Conservation (phyloP, 1,140 invertebrate genomes). For the Acromyrmex echinatior region DNA sequence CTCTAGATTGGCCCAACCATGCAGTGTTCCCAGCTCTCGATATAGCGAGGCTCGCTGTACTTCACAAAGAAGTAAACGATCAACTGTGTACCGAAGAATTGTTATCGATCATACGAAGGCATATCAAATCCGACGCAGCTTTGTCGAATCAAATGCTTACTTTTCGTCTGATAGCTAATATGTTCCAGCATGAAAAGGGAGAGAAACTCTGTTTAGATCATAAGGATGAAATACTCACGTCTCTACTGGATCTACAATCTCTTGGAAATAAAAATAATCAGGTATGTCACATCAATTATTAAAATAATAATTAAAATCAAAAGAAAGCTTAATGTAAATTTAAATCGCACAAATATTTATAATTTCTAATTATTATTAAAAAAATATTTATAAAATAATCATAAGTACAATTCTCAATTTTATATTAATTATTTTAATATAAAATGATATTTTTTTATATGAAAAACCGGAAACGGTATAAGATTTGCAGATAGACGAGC, state of each 20-base stretch:
- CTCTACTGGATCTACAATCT: constrained; percentile 86
- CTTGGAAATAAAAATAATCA: constrained; percentile 90
- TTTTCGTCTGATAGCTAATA: constrained; percentile 92
- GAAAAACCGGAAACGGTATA: neutral
- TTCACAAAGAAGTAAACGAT: constrained; percentile 89
- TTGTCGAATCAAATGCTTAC: constrained; percentile 93
- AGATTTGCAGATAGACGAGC: constrained; percentile 11
- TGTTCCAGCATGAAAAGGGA: constrained; percentile 89
- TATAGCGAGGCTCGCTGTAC: constrained; percentile 92
- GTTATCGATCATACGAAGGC: constrained; percentile 81
- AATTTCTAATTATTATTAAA: neutral
- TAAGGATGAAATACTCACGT: constrained; percentile 88
- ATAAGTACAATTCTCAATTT: neutral
- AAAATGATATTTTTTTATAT: neutral
- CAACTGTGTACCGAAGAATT: constrained; percentile 87
- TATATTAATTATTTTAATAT: constrained; percentile 1
- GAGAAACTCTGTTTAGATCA: constrained; percentile 88
- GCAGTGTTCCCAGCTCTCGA: constrained; percentile 95
- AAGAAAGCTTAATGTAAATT: neutral
- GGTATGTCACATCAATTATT: constrained; percentile 80
- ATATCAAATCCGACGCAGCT: constrained; percentile 83
- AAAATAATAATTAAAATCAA: constrained; percentile 1
- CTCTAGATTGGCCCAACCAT: constrained; percentile 93
- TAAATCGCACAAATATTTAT: neutral
- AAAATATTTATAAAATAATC: constrained; percentile 31